Evolutionary conservation across 92 coral and sea anemone genomes (phyloP), one percentile per base, ranked within the genome.

Genomic region (Epizoanthus stellaris): DNA sequence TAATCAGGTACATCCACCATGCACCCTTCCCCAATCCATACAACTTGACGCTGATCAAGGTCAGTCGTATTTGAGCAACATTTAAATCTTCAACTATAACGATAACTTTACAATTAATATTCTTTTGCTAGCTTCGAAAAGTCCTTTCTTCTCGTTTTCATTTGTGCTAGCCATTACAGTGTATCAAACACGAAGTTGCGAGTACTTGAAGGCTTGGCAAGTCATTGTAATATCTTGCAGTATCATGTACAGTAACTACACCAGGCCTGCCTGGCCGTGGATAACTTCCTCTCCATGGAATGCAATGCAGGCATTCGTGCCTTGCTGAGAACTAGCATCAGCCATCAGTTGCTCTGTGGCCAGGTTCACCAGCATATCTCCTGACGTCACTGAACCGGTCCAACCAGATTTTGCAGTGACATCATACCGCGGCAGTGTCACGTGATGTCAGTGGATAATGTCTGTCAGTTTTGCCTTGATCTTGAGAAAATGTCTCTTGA

Each of bases 401-500:
- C 52, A 38, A 34, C 49, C n/a, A 6, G 73, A 12, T 11, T 15
- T 13, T 52, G 14, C 15, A 5, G 36, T 77, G 69, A 63, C 69
- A 13, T 43, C 71, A 63, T 43, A 38, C 39, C 83, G 25, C 38
- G 14, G 52, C 17, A 73, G 47, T 47, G 59, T 58, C 17, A 25
- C 49, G 19, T 79, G 59, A 62, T 20, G 14, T 63, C 59, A 79
- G 72, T 53, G 67, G 70, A 94, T 94, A 62, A 94, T 94, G 75
- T 94, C 98, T 34, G 90, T 92, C 34, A 92, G 72, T 74, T 88
- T 88, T 63, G 95, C 95, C 65, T 94, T 96, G 71, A 96, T 94
- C 88, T 96, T 93, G 52, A 92, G 83, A 62, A 96, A 96, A 49
- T 96, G 99, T 56, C 99, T 88, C 73, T 96, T 96, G 80, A 96